Percentiles rank a stretch among this genome's conserved stretches.
Evolutionary conservation across 1,140 invertebrate species (phyloP).

Genomic region (Meteorus sp.): DNA sequence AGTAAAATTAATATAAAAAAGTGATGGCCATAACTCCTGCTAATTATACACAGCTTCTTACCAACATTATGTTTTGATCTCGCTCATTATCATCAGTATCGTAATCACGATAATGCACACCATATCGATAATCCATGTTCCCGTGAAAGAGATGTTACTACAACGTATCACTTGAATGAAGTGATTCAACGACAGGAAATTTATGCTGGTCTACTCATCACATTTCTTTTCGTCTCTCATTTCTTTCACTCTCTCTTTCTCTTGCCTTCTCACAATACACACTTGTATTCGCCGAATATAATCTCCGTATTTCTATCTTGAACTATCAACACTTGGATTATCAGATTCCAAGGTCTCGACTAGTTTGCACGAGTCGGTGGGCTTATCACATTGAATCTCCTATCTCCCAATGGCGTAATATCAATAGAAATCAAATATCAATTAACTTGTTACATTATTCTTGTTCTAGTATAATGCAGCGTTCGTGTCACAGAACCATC

Average conservation of each 20-base stretch:
- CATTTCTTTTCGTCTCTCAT: not conserved
- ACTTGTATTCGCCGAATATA: not conserved
- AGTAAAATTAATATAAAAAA: no score
- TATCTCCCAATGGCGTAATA: conserved; percentile 3
- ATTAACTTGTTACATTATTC: no score
- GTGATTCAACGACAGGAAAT: no score
- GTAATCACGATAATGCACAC: conserved; percentile 20
- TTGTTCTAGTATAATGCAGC: no score
- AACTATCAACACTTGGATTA: no score
- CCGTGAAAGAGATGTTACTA: conserved; percentile 15
- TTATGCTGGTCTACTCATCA: not conserved
- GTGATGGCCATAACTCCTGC: no score
- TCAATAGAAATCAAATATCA: no score
- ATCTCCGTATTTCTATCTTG: no score
- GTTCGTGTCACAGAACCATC: no score
- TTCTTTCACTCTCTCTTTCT: conserved; percentile 6
- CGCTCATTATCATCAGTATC: conserved; percentile 25
- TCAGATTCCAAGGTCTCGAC: not conserved
- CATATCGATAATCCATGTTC: conserved; percentile 31
- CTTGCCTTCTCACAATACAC: not conserved
- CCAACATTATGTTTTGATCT: conserved; percentile 18
- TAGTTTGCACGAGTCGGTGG: not conserved
- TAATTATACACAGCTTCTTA: no score
- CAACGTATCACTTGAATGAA: conserved; percentile 27
- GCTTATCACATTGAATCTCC: no score